Conservation (phyloP, 1,140 invertebrate species). For the Bombus turneri region DNA sequence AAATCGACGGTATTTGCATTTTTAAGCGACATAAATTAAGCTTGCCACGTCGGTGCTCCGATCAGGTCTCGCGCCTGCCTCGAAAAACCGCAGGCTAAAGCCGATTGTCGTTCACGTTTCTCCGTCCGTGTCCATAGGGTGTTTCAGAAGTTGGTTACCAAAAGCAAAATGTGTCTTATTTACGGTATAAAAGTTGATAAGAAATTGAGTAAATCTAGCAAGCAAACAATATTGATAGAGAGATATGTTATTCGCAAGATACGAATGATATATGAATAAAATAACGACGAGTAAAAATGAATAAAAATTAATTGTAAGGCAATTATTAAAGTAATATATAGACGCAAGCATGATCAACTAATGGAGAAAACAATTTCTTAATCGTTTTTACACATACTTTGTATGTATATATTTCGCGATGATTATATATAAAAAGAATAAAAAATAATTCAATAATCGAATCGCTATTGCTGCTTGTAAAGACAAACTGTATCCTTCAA, state of each 20-base stretch:
- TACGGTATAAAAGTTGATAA: neutral
- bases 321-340: no score
- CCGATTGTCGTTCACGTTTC: slow-evolving; percentile 39
- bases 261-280: no score
- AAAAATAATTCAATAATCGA: neutral
- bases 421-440: neutral
- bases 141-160: neutral
- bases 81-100: slow-evolving; percentile 40
- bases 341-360: no score
- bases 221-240: no score
- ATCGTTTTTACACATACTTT: no score
- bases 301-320: no score
- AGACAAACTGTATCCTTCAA: neutral
- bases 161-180: neutral
- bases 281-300: no score
- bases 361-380: no score
- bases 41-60: neutral
- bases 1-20: slow-evolving; percentile 71
- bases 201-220: no score
- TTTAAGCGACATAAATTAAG: slow-evolving; percentile 69
- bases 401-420: no score
- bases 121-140: no score
- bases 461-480: neutral
- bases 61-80: neutral
- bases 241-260: no score